Base-by-base conservation (phyloP, 1,140 invertebrate species). In the Harpegnathos saltator region DNA sequence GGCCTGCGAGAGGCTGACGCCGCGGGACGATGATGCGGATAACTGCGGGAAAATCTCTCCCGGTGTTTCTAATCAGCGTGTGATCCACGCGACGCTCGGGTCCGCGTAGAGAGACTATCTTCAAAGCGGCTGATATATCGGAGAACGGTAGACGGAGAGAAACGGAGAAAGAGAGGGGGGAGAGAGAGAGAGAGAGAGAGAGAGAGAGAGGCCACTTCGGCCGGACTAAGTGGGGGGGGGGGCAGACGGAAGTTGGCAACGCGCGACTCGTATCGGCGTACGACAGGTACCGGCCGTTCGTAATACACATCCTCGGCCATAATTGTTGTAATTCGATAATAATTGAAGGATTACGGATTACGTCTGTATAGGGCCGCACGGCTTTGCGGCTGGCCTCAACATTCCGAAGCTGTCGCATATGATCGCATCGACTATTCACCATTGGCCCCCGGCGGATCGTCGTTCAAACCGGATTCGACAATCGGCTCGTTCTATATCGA, bases 291-390 rank as follows among this genome's bases (percentile, higher is more conserved):
- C 24, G 14, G 50, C 29, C 33, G 26, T 54, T 52, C 24, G 17
- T 58, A 58, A 48, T 80, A 29, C 22, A 29, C 54, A n/a, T 3
- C 58, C 33, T n/a, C 59, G 26, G 29, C 50, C 83, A 61, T 84
- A 89, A 82, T 90, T 91, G 87, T 88, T 87, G 89, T 92, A 91
- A 92, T 92, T 91, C 89, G 77, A 90, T 91, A 91, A 90, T 91
- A 91, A 91, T 91, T 90, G 88, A 88, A 89, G 90, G 90, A 92
- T 92, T 92, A 92, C 59, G 85, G 83, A 91, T 90, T 89, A 90
- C 89, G 85, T 87, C 54, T 75, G 82, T 72, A 65, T 75, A 61
- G 56, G 86, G 80, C 85, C 63, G 56, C 19, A 69, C 62, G 85
- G 83, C 78, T 90, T 90, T 85, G 81, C 80, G 78, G 66, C 61